A percentile compares a stretch with the other conserved stretches of the same genome.
Evolutionary conservation across 53 echinoderm and acorn worm species (phyloP).

Genomic region (Patiria pectinifera): DNA sequence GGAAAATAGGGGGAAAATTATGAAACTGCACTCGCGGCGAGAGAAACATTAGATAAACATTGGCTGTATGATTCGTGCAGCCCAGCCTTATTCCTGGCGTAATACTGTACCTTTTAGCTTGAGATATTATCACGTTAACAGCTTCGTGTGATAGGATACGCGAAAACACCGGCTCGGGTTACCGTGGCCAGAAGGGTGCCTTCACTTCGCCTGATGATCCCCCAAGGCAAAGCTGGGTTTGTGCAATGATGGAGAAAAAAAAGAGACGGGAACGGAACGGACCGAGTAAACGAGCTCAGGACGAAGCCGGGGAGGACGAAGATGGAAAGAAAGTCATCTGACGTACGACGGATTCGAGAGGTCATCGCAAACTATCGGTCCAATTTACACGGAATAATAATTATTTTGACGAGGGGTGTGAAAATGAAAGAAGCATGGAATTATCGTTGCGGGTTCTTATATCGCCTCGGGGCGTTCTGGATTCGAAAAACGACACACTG

Average conservation of each 20-base stretch:
- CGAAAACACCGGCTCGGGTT: conserved; percentile 57
- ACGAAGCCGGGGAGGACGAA: neutral
- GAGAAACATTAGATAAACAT: conserved; percentile 62
- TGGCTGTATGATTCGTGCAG: conserved; percentile 40
- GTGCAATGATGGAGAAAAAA: neutral
- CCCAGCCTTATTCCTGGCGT: conserved; percentile 6
- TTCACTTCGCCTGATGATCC: conserved; percentile 32
- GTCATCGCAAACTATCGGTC: conserved; percentile 18
- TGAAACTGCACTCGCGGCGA: conserved; percentile 39
- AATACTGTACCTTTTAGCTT: conserved; percentile 11
- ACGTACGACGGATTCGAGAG: conserved; percentile 2
- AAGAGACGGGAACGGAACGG: neutral
- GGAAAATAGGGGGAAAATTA: neutral
- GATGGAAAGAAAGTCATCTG: neutral
- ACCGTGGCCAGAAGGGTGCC: conserved; percentile 38
- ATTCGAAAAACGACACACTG: conserved; percentile 44
- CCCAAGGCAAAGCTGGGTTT: conserved; percentile 6
- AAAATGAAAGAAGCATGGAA: conserved; percentile 11
- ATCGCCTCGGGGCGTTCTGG: neutral
- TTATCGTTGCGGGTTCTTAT: conserved; percentile 20
- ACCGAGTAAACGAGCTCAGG: neutral
- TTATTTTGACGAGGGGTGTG: conserved; percentile 51
- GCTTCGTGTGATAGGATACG: conserved; percentile 38
- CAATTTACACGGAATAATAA: conserved; percentile 50
- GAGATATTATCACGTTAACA: conserved; percentile 59